These are phyloP conservation scores for Tringa solitaria DNA, from an alignment of 2,113 vertebrate genomes.

Conservation along the genomic window DNA sequence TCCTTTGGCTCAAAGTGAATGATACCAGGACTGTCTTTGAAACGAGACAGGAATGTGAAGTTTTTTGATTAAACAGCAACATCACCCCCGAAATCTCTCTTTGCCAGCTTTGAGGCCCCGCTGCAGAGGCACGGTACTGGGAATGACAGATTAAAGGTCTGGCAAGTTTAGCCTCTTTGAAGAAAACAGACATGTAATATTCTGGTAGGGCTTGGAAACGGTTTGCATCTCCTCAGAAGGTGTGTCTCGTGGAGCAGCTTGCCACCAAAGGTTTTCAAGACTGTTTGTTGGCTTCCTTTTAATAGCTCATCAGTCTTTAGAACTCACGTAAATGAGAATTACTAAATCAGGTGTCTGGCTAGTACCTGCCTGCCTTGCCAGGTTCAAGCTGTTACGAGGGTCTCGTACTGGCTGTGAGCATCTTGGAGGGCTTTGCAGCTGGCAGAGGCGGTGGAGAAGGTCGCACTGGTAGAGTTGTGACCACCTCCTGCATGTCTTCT, in stretches of 20 bases:
- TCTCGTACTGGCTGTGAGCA: fast-evolving
- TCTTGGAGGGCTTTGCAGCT: neutral
- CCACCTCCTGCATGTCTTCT: neutral
- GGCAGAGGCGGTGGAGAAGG: neutral
- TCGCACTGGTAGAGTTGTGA: neutral
- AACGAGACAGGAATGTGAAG: slow-evolving; percentile 78
- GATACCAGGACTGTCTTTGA: slow-evolving; percentile 74
- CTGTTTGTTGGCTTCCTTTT: neutral
- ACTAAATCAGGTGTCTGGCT: neutral
- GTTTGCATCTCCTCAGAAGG: neutral
- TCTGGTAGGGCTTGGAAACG: neutral
- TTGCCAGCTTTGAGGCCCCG: slow-evolving; percentile 67
- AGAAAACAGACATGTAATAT: neutral
- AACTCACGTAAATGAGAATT: neutral
- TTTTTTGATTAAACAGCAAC: slow-evolving; percentile 70
- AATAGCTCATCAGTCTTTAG: neutral
- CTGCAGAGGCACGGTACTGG: slow-evolving; percentile 30
- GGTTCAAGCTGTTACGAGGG: neutral
- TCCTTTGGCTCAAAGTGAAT: slow-evolving; percentile 76
- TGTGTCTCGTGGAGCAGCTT: neutral
- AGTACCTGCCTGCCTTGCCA: neutral
- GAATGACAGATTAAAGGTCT: neutral
- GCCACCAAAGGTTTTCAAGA: neutral
- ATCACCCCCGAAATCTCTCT: slow-evolving; percentile 72
- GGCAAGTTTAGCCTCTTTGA: neutral